Base-by-base conservation (phyloP, 2,888 invertebrate genomes). In the Colostygia pectinataria region DNA sequence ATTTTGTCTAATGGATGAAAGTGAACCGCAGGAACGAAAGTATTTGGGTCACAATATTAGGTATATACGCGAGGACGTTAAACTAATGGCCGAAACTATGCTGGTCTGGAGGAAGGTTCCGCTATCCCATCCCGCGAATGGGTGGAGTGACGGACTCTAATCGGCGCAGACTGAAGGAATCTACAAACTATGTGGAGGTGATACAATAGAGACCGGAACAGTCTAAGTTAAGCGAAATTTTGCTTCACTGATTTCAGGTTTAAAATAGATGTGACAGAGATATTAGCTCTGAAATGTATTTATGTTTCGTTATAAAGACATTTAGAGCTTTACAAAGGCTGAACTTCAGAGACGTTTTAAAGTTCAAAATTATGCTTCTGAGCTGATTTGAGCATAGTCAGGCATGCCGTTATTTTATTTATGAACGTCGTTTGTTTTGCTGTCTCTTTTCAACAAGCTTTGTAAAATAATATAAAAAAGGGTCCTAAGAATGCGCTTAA, bases 41-140 rank as follows among this genome's bases (percentile, higher is more conserved):
- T 53, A 56, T 58, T 52, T 45, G 58, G 60, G 58, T 54, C 54
- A 54, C 55, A 56, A 40, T 48, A 55, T 57, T 54, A 53, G 53
- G 52, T 52, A 58, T 39, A 54, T 52, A n/a, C n/a, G 54, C 37
- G 45, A 44, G 52, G 55, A 54, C 53, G 57, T 54, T 54, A 52
- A 50, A 58, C 55, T 63, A 61, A 59, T 54, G 54, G 44, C 12
- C 54, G 47, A 61, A 63, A 60, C 59, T 53, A 58, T 59, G 56
- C 55, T 41, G 48, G 49, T 43, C 44, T 32, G 25, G 13, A 39
- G 49, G 39, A 55, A 59, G n/a, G 45, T 59, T 56, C 33, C 38
- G 31, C 24, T 24, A 41, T 29, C 29, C 46, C 9, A 38, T 39
- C 13, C 46, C 38, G 34, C 23, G 14, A 39, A 38, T 14, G 8